Evolutionary conservation across 2,113 vertebrate genomes (phyloP).

Genomic region (Sturnira hondurensis): DNA sequence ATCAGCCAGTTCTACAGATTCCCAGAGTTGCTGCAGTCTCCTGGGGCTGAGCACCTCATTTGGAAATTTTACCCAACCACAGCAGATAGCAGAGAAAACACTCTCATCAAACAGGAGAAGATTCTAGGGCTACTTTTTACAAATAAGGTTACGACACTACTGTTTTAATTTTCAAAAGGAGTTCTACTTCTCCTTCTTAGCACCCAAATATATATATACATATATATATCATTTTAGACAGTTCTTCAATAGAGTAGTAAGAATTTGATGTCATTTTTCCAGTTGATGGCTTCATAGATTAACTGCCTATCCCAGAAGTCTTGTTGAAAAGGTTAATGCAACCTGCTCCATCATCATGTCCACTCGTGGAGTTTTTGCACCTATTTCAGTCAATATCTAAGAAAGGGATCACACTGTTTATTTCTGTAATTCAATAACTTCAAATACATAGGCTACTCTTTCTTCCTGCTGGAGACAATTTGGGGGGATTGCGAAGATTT

Average conservation of each 20-base stretch:
- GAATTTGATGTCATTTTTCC: conserved; percentile 51
- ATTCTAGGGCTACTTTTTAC: background rate
- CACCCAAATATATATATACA: conserved; percentile 30
- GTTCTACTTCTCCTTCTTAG: conserved; percentile 24
- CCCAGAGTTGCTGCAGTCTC: background rate
- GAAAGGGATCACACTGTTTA: conserved; percentile 25
- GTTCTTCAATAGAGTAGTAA: conserved; percentile 61
- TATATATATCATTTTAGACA: conserved; percentile 63
- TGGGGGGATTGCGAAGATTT: conserved; percentile 19
- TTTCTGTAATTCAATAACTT: conserved; percentile 32
- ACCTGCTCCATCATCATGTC: conserved; percentile 43
- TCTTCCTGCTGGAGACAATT: background rate
- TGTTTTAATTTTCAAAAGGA: conserved; percentile 40
- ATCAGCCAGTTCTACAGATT: background rate
- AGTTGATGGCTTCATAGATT: conserved; percentile 65
- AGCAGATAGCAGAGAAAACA: background rate
- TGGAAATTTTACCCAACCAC: background rate
- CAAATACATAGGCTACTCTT: conserved; percentile 5
- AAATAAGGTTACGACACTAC: conserved; percentile 16
- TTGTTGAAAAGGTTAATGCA: conserved; percentile 69
- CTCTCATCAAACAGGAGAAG: background rate
- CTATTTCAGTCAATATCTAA: background rate
- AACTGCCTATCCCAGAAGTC: conserved; percentile 66
- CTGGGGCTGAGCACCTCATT: background rate
- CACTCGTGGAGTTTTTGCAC: background rate